Evolutionary conservation across 2,113 vertebrate genomes (phyloP).

Genomic region (Elephantulus edwardii): DNA sequence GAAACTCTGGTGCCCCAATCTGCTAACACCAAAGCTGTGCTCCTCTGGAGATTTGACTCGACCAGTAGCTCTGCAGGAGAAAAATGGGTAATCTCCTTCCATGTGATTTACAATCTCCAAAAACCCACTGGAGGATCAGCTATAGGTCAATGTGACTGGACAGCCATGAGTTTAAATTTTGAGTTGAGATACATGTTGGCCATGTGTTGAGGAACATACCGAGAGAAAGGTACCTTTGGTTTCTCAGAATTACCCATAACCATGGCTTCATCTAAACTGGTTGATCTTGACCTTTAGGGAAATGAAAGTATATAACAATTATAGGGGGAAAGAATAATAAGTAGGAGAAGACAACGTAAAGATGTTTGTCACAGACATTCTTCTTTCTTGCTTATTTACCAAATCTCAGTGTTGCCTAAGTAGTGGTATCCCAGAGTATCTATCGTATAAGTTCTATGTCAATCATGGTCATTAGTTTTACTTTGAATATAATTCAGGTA

Average conservation of each 20-base stretch:
- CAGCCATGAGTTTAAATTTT: too few species aligned
- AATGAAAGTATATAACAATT: conserved; percentile 1
- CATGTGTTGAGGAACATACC: not conserved
- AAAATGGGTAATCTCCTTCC: too few species aligned
- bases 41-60: too few species aligned
- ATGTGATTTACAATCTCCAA: too few species aligned
- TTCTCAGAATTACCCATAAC: conserved; percentile 3
- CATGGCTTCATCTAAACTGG: not conserved
- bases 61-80: too few species aligned
- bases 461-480: not conserved
- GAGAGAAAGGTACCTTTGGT: not conserved
- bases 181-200: not conserved
- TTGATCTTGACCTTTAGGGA: not conserved
- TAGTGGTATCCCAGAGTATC: not conserved
- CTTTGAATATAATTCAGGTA: not conserved
- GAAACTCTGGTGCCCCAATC: too few species aligned
- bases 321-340: not conserved
- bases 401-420: not conserved
- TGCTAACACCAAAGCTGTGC: too few species aligned
- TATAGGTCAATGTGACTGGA: too few species aligned
- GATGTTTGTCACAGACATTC: not conserved
- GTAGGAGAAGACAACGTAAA: too few species aligned
- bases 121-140: too few species aligned
- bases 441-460: not conserved
- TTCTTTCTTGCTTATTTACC: not conserved